Percentiles rank a stretch among this genome's conserved stretches.
Conservation (phyloP, 2,113 vertebrate species). For the Clarias magur region DNA sequence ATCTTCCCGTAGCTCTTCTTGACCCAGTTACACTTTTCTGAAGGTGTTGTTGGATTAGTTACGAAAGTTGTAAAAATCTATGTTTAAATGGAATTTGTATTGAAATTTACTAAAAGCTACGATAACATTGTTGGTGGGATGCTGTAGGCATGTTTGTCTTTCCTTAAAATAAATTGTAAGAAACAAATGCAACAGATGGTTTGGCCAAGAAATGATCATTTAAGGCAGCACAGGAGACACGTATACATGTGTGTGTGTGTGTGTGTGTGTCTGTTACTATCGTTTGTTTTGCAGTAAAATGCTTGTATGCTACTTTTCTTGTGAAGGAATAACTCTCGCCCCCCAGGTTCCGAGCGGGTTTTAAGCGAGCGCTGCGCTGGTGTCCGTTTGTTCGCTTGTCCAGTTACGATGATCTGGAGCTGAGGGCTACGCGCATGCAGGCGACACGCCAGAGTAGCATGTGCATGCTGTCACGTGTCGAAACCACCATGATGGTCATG, state of each 20-base stretch:
- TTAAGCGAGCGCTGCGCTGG: constrained; percentile 91
- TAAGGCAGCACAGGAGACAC: background rate
- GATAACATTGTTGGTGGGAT: background rate
- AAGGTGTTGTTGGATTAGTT: background rate
- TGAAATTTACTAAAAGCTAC: background rate
- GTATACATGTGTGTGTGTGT: too few species aligned
- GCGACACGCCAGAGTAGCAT: constrained; percentile 88
- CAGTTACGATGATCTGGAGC: constrained; percentile 86
- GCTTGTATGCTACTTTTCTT: background rate
- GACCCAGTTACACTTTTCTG: background rate
- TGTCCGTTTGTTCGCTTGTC: constrained; percentile 93
- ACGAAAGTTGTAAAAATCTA: background rate
- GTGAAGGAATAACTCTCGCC: background rate
- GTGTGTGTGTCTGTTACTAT: background rate
- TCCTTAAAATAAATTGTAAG: background rate
- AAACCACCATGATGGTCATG: constrained; percentile 79
- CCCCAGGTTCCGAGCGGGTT: constrained; percentile 90
- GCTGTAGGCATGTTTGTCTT: background rate
- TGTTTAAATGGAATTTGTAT: background rate
- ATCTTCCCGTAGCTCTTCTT: too few species aligned
- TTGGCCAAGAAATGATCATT: background rate
- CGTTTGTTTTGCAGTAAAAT: background rate
- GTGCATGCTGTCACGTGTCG: constrained; percentile 88
- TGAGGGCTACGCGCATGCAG: constrained; percentile 81
- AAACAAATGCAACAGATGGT: background rate